Evolutionary conservation across 2,888 invertebrate genomes (phyloP).

Genomic region (Monoplex corrugatus): DNA sequence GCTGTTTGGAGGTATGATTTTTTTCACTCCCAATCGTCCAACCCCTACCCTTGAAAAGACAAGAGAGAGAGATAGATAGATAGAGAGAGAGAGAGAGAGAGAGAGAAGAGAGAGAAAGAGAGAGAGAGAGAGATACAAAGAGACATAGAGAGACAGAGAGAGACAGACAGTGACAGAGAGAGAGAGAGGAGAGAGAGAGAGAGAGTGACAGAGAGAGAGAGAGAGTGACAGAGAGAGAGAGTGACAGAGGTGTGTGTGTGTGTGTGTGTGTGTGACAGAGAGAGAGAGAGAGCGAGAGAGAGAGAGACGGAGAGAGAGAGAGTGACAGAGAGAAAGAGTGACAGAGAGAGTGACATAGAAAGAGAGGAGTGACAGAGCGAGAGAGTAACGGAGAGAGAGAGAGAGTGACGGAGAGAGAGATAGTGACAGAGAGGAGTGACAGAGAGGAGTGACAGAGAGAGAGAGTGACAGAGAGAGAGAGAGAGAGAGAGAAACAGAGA

Average conservation of each 20-base stretch:
- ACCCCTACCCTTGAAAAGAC: too few species aligned
- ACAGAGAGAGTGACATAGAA: background rate
- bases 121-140: background rate
- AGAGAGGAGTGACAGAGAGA: constrained; percentile 33
- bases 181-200: constrained; percentile 18
- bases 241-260: too few species aligned
- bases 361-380: background rate
- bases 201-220: constrained; percentile 25
- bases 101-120: background rate
- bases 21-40: too few species aligned
- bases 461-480: too few species aligned
- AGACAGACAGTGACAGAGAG: background rate
- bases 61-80: too few species aligned
- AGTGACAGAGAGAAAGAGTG: constrained; percentile 25
- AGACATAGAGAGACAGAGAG: background rate
- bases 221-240: background rate
- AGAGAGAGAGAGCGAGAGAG: background rate
- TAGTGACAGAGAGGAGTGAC: background rate
- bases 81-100: background rate
- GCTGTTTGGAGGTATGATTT: too few species aligned
- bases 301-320: background rate
- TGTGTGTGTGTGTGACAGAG: too few species aligned
- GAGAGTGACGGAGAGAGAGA: too few species aligned
- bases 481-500: background rate
- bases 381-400: too few species aligned